Conservation (phyloP, 2,888 invertebrate species). For the Metellina segmentata region DNA sequence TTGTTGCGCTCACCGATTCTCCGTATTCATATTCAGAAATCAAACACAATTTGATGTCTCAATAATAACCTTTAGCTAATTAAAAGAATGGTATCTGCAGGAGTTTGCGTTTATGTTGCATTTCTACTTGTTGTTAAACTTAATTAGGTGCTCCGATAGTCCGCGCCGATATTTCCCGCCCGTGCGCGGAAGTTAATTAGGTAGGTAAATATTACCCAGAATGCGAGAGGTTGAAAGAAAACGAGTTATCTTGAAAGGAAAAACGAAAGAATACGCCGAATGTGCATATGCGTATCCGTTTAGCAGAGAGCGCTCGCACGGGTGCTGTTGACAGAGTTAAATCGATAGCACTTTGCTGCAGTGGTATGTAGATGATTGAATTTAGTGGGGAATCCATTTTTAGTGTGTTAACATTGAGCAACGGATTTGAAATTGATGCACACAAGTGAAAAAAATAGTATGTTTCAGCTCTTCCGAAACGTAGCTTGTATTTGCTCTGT, state of each 20-base stretch:
- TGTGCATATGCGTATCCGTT: neutral
- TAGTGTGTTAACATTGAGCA: too few relatives aligned
- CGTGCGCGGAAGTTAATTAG: neutral
- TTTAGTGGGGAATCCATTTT: neutral
- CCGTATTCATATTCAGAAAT: neutral
- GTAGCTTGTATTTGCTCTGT: too few relatives aligned
- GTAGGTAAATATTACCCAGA: neutral
- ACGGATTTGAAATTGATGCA: too few relatives aligned
- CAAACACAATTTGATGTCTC: slow-evolving; percentile 1
- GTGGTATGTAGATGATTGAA: neutral
- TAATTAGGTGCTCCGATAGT: neutral
- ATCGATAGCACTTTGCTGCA: neutral
- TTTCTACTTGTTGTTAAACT: neutral
- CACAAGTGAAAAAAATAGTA: too few relatives aligned
- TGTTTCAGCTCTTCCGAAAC: too few relatives aligned
- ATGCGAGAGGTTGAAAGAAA: neutral
- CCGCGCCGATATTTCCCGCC: too few relatives aligned
- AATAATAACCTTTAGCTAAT: neutral
- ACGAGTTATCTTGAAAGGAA: neutral
- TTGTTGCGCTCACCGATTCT: neutral
- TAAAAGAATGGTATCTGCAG: neutral
- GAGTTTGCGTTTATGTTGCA: neutral
- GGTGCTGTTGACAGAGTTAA: neutral
- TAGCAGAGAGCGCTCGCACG: neutral
- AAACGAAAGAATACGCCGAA: neutral